A percentile compares a stretch with the other conserved stretches of the same genome.
Conservation (phyloP, 1,140 invertebrate species). For the Neuroterus valhalla region DNA sequence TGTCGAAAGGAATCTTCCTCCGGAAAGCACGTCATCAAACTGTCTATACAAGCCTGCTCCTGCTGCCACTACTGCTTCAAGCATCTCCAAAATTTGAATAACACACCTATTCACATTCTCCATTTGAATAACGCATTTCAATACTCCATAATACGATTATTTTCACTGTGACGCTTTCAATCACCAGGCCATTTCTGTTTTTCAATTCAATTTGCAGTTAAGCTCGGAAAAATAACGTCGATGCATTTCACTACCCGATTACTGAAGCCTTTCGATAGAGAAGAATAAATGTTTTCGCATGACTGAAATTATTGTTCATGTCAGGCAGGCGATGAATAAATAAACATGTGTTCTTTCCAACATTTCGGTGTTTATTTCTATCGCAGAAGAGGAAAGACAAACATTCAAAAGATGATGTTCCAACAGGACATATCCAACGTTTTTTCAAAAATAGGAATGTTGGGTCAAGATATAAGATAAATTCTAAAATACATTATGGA, state of each 20-base stretch:
- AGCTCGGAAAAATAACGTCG: background rate
- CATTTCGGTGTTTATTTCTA: no score
- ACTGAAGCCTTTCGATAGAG: background rate
- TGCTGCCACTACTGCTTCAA: background rate
- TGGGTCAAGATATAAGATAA: no score
- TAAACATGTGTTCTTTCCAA: background rate
- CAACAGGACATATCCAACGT: no score
- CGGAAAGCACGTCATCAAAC: conserved; percentile 26
- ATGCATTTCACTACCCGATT: background rate
- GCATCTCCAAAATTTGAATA: background rate
- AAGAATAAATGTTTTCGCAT: background rate
- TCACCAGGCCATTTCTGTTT: background rate
- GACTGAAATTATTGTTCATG: background rate
- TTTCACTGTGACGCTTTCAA: background rate
- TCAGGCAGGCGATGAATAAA: background rate
- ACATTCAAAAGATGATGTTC: no score
- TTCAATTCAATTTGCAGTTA: background rate
- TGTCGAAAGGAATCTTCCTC: conserved; percentile 25
- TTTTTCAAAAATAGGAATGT: no score
- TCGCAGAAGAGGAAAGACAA: no score
- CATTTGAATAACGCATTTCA: no score
- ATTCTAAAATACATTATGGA: no score
- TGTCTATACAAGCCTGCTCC: background rate
- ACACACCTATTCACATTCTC: no score
- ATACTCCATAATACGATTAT: background rate